Percentiles rank a stretch among this genome's conserved stretches.
These are phyloP conservation scores for Telmatochromis sp. DNA, from an alignment of 2,113 vertebrate species.

Conservation along the genomic window DNA sequence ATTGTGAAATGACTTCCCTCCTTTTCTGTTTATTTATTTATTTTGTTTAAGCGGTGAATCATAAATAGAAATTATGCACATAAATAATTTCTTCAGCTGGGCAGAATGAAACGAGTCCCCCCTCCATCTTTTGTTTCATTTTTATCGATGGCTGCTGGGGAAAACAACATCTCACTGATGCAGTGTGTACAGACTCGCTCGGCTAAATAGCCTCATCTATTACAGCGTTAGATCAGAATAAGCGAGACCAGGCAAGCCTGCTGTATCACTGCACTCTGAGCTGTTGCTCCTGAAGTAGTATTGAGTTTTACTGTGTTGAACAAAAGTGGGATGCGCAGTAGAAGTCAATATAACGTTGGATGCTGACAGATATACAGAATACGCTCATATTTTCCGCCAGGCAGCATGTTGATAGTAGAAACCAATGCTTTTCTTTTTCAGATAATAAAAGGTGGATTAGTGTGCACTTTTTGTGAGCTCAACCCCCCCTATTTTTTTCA, in stretches of 20 bases:
- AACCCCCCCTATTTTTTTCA: not conserved
- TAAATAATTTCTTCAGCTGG: slow-evolving; percentile 3
- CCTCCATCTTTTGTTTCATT: not conserved
- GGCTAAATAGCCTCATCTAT: slow-evolving; percentile 14
- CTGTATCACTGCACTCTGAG: not conserved
- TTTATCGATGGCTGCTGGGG: slow-evolving; percentile 5
- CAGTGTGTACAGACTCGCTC: not conserved
- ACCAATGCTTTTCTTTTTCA: not conserved
- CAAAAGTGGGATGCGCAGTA: not conserved
- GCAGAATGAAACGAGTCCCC: not conserved
- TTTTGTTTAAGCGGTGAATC: not conserved
- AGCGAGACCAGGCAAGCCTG: not conserved
- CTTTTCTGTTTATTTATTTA: not conserved
- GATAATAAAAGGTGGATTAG: not conserved
- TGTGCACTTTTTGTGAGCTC: not conserved
- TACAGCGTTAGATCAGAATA: not conserved
- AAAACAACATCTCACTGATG: slow-evolving; percentile 7
- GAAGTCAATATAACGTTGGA: not conserved
- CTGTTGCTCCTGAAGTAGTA: not conserved
- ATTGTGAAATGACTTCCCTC: not conserved
- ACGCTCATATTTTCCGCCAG: not conserved
- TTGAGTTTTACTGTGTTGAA: not conserved
- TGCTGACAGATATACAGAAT: not conserved
- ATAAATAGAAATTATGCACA: not conserved
- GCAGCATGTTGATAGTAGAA: not conserved